Percentiles rank a stretch among this genome's conserved stretches.
Conservation (phyloP, 2,113 vertebrate genomes). For the Pitta sordida region DNA sequence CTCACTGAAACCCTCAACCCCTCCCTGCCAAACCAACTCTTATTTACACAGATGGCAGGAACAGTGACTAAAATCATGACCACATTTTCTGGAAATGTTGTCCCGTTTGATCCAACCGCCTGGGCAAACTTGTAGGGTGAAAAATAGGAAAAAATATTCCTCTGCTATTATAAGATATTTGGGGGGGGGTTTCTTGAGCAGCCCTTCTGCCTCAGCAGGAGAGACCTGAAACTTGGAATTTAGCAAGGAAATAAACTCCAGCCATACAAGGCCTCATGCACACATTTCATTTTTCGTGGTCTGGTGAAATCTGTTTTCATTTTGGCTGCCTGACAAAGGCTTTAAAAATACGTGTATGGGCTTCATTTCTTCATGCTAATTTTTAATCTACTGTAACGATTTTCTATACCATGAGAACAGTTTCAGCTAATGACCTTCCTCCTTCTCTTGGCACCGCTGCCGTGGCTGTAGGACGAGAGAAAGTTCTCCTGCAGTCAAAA, state of each 20-base stretch:
- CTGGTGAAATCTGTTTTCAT: slow-evolving; percentile 49
- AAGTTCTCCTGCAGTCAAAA: not conserved
- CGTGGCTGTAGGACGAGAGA: not conserved
- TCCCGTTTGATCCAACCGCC: not conserved
- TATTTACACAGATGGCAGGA: not conserved
- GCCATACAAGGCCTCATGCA: not conserved
- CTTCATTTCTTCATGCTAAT: slow-evolving; percentile 62
- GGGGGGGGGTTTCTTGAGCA: not conserved
- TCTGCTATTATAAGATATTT: not conserved
- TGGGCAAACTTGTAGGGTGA: not conserved
- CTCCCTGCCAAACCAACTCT: not conserved
- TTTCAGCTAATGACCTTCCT: slow-evolving; percentile 18
- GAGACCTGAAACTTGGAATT: slow-evolving; percentile 15
- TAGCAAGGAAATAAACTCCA: slow-evolving; percentile 32
- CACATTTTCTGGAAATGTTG: not conserved
- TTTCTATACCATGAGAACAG: slow-evolving; percentile 6
- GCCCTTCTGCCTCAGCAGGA: not conserved
- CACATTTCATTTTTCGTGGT: slow-evolving; percentile 30
- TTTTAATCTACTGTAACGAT: slow-evolving; percentile 56
- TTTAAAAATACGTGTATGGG: not conserved
- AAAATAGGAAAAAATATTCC: not conserved
- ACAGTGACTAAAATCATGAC: not conserved
- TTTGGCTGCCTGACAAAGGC: slow-evolving; percentile 49
- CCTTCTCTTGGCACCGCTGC: slow-evolving; percentile 13
- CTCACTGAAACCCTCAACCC: fast-evolving